A percentile compares a stretch with the other conserved stretches of the same genome.
Conservation (phyloP, 1,140 invertebrate genomes). For the Microvelia longipes region DNA sequence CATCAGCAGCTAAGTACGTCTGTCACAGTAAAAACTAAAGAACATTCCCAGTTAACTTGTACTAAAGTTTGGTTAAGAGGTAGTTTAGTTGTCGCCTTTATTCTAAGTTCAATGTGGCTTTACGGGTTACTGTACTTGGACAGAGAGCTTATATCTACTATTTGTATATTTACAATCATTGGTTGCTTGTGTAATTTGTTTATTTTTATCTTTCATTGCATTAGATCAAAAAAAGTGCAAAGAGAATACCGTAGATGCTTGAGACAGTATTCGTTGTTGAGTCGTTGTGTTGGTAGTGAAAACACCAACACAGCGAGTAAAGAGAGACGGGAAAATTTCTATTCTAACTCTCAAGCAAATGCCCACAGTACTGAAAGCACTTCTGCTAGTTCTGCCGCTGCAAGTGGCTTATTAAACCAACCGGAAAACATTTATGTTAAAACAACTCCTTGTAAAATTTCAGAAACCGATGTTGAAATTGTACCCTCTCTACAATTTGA, state of each 20-base stretch:
- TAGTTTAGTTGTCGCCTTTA: constrained; percentile 63
- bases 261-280: constrained; percentile 54
- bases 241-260: constrained; percentile 68
- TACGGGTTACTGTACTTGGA: constrained; percentile 77
- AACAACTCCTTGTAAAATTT: background rate
- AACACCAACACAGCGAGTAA: constrained; percentile 36
- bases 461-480: background rate
- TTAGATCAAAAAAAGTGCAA: constrained; percentile 83
- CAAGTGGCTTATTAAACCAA: constrained; percentile 4
- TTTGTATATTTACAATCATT: constrained; percentile 82
- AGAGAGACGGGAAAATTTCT: constrained; percentile 33
- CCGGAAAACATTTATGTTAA: background rate
- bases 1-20: constrained; percentile 36
- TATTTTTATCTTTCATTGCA: constrained; percentile 88
- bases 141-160: constrained; percentile 64
- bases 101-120: constrained; percentile 76
- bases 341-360: constrained; percentile 30
- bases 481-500: background rate
- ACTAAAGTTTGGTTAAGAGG: constrained; percentile 75
- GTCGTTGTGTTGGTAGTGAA: constrained; percentile 53
- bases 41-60: constrained; percentile 54
- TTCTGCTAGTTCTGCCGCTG: constrained; percentile 34
- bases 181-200: constrained; percentile 87
- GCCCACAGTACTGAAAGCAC: constrained; percentile 36
- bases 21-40: constrained; percentile 47